phyloP scores from a whole-genome alignment of 2,888 invertebrate genomes.

The Tetheella fluctuosa region DNA sequence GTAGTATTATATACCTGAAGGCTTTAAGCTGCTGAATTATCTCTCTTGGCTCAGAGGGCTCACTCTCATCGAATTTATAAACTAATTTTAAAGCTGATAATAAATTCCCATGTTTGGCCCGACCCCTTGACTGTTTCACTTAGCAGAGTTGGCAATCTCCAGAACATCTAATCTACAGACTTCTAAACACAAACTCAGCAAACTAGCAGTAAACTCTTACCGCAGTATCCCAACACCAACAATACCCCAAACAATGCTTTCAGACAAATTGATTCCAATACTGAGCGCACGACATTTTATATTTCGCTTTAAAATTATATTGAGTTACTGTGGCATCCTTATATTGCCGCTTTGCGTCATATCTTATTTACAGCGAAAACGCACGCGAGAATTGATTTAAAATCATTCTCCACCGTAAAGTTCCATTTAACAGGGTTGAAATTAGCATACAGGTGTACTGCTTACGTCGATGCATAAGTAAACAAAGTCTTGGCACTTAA shows the following conservation, averaged over 20 bases:
- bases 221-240: not conserved
- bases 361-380: conserved; percentile 35
- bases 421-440: not conserved
- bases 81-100: not conserved
- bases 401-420: not conserved
- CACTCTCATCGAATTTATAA: not conserved
- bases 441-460: not conserved
- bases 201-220: not conserved
- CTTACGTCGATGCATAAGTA: no score
- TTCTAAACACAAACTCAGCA: not conserved
- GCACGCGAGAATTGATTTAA: not conserved
- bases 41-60: not conserved
- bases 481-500: not conserved
- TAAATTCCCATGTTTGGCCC: not conserved
- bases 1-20: not conserved
- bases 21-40: not conserved
- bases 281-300: not conserved
- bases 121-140: not conserved
- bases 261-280: conserved; percentile 16
- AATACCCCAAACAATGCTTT: not conserved
- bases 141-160: not conserved
- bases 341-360: conserved; percentile 40
- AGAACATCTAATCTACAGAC: not conserved
- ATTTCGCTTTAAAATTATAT: conserved; percentile 27
- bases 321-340: conserved; percentile 39